Evolutionary conservation across 2,888 invertebrate species (phyloP), one percentile per base, ranked within the genome.

Genomic region (Ochropleura plecta): DNA sequence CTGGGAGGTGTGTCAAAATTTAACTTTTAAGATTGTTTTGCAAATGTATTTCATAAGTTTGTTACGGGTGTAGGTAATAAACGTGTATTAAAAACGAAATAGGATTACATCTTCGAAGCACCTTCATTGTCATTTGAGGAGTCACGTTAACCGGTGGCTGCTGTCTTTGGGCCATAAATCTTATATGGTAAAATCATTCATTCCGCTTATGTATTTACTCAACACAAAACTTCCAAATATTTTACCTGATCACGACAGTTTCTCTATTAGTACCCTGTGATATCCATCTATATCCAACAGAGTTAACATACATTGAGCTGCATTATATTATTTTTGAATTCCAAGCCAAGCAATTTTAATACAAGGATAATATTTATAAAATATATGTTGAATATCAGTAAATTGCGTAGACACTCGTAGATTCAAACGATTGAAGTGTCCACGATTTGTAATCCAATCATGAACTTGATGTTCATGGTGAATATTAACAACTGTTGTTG

Each of bases 171-270:
- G 46, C 20, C 42, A 76, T 85, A 73, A 75, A 83, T 84, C 76
- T 76, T 30, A 30, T 30, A 30, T 30, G 30, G 30, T 30, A 30
- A n/a, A n/a, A n/a, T 42, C 55, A 75, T 84, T 81, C 20, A 67
- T 81, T 78, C 44, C 51, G 42, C 40, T 70, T 9, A 66, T 78
- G 64, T 78, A 30, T 30, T 30, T 30, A 30, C 30, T 30, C 30
- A 81, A 83, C 70, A 64, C 18, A 81, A 82, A 67, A 66, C 67
- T 76, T 79, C 84, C 87, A 87, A 87, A 62, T 62, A 75, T 63
- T 76, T 79, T 79, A 78, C 79, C 68, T 78, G 76, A 67, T 76
- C 55, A 30, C n/a, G 49, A 53, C 44, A 49, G 65, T 71, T 79
- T 51, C 57, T 48, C 30, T 30, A 30, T 30, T 30, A 30, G 30